Percentiles rank a stretch among this genome's conserved stretches.
phyloP scores from a whole-genome alignment of 2,797 vertebrate genomes.

The Acipenser transmontanus region DNA sequence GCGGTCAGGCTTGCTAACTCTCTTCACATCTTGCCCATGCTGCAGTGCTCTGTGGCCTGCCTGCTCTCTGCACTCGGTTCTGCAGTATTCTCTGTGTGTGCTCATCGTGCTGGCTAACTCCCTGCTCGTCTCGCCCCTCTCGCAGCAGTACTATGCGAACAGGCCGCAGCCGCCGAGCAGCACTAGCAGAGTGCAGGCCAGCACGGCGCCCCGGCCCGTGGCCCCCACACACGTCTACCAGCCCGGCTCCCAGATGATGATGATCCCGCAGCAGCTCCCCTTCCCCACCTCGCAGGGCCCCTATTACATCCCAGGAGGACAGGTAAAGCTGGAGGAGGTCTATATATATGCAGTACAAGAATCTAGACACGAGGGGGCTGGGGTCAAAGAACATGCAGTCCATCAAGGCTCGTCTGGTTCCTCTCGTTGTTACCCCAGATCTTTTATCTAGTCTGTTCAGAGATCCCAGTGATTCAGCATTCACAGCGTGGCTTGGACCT shows the following conservation, averaged over 20 bases:
- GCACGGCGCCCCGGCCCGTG: conserved; percentile 77
- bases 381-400: too few species aligned
- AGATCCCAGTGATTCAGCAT: too few species aligned
- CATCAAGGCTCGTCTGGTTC: too few species aligned
- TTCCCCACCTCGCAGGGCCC: conserved; percentile 83
- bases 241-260: conserved; percentile 90
- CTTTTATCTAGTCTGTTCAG: too few species aligned
- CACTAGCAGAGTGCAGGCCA: conserved; percentile 74
- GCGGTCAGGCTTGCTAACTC: too few species aligned
- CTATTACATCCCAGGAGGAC: conserved; percentile 81
- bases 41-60: conserved; percentile 10
- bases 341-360: too few species aligned
- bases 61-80: conserved; percentile 15
- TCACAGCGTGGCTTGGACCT: too few species aligned
- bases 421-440: too few species aligned
- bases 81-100: not conserved
- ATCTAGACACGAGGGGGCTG: too few species aligned
- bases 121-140: conserved; percentile 21
- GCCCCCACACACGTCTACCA: conserved; percentile 86
- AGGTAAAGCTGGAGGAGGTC: conserved; percentile 60
- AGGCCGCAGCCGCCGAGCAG: conserved; percentile 76
- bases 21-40: too few species aligned
- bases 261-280: conserved; percentile 87
- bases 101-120: not conserved
- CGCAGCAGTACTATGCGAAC: conserved; percentile 82